A percentile compares a stretch with the other conserved stretches of the same genome.
These are phyloP conservation scores for Phalacrocorax aristotelis DNA, from an alignment of 2,113 vertebrate genomes.

Conservation along the genomic window DNA sequence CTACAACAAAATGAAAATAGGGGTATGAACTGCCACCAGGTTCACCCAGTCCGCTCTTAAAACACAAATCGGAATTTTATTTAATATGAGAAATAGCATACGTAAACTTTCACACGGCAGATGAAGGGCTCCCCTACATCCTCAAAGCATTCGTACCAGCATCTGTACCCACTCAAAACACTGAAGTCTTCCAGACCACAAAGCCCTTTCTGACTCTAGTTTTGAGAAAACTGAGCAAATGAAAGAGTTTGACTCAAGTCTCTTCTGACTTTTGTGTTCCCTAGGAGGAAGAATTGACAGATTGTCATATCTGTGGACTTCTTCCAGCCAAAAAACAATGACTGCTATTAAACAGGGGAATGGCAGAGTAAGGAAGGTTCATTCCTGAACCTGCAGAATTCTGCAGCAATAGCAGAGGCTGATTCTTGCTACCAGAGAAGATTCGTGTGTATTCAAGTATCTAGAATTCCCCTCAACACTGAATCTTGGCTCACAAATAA, in stretches of 20 bases:
- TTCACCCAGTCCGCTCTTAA: background rate
- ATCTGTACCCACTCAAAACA: background rate
- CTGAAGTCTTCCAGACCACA: background rate
- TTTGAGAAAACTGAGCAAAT: background rate
- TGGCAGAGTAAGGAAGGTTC: rapidly evolving
- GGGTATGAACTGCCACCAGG: background rate
- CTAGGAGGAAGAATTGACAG: background rate
- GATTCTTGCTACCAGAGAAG: background rate
- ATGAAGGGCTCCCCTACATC: background rate
- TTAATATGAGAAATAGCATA: background rate
- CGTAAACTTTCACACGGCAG: rapidly evolving
- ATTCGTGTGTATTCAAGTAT: background rate
- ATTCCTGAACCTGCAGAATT: background rate
- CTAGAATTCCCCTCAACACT: background rate
- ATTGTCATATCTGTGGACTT: background rate
- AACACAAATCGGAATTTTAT: background rate
- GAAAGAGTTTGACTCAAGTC: background rate
- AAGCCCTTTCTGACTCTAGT: background rate
- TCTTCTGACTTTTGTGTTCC: background rate
- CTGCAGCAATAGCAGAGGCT: background rate
- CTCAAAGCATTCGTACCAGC: background rate
- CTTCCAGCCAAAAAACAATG: background rate
- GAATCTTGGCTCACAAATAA: background rate
- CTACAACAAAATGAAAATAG: background rate
- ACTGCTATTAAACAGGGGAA: background rate